Percentiles rank a stretch among this genome's conserved stretches.
These are phyloP conservation scores for Montipora capitata DNA, from an alignment of 92 coral and sea anemone species.

Conservation along the genomic window DNA sequence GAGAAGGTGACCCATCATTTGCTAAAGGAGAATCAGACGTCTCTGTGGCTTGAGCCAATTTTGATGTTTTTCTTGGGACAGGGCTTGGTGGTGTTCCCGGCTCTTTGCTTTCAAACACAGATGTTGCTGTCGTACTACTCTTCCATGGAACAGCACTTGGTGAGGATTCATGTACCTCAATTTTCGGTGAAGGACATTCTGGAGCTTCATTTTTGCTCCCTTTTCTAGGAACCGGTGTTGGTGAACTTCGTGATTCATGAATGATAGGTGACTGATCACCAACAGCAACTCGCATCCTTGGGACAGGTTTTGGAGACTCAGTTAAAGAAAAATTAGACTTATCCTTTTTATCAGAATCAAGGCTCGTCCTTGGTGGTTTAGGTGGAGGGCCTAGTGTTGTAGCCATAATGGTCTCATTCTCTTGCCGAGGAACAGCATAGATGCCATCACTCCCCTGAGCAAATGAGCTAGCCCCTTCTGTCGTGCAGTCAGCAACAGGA, in stretches of 20 bases:
- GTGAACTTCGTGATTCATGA: constrained; percentile 4
- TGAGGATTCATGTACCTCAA: not conserved
- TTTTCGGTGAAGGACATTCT: constrained; percentile 1
- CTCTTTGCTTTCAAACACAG: not conserved
- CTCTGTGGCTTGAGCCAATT: not conserved
- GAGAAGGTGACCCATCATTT: constrained; percentile 13
- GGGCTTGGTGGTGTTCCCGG: constrained; percentile 34
- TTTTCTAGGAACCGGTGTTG: constrained; percentile 34
- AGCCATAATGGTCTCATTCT: not conserved
- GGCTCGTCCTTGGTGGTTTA: constrained; percentile 75
- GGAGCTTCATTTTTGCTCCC: constrained; percentile 20
- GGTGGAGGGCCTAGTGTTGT: constrained; percentile 54
- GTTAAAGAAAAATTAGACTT: no score
- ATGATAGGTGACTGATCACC: not conserved
- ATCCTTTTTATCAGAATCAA: constrained; percentile 17
- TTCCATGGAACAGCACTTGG: constrained; percentile 16
- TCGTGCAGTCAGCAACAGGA: constrained; percentile 25
- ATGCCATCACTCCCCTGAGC: not conserved
- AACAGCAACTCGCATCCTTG: constrained; percentile 17
- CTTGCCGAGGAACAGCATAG: constrained; percentile 12
- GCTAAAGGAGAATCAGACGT: not conserved
- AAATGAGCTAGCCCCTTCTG: not conserved
- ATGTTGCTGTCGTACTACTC: not conserved
- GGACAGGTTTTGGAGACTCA: constrained; percentile 40
- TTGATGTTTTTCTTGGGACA: constrained; percentile 36